Evolutionary conservation across 2,797 vertebrate species (phyloP).

Genomic region (Myotis findleyi): DNA sequence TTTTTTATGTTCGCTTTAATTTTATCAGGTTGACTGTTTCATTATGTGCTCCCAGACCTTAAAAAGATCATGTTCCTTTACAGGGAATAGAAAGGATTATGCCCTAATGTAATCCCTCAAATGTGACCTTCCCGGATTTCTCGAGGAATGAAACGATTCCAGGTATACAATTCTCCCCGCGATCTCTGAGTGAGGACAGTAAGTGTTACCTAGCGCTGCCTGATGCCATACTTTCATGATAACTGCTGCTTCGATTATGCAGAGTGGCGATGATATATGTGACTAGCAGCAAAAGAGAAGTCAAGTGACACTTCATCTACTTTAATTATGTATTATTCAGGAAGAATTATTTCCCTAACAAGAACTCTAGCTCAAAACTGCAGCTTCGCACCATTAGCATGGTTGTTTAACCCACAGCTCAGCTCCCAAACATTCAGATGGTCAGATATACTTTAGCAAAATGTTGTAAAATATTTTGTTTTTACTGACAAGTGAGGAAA

Average conservation of each 20-base stretch:
- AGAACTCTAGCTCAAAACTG: slow-evolving; percentile 12
- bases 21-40: neutral
- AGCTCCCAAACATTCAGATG: neutral
- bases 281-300: slow-evolving; percentile 66
- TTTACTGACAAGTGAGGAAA: neutral
- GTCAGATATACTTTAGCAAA: neutral
- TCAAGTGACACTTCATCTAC: slow-evolving; percentile 68
- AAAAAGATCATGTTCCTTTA: neutral
- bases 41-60: neutral
- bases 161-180: neutral
- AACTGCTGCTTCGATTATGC: slow-evolving; percentile 45
- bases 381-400: neutral
- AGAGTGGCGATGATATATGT: slow-evolving; percentile 22
- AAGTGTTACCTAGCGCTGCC: neutral
- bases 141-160: neutral
- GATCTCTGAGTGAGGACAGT: neutral
- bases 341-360: slow-evolving; percentile 61
- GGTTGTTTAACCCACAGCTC: neutral
- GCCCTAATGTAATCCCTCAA: neutral
- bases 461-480: neutral
- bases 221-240: neutral
- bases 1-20: neutral
- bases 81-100: rapidly evolving
- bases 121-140: neutral
- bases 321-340: slow-evolving; percentile 72